phyloP scores from a whole-genome alignment of 1,140 invertebrate genomes.

The Papilio glaucus region DNA sequence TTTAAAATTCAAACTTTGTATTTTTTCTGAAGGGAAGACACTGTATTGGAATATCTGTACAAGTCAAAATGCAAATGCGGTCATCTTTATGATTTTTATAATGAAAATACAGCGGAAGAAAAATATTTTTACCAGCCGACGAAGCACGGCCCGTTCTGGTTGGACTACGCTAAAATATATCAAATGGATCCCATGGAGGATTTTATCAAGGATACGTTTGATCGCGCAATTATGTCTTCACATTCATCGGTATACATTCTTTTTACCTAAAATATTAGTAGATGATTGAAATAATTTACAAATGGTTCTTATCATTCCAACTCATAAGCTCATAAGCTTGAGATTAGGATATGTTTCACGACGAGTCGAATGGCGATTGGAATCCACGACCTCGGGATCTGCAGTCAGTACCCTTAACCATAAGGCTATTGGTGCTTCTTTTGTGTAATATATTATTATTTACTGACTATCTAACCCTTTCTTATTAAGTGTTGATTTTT shows the following conservation, averaged over 20 bases:
- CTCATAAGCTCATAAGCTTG: too few species aligned
- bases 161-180: conserved; percentile 69
- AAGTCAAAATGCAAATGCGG: conserved; percentile 70
- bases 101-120: conserved; percentile 57
- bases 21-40: conserved; percentile 57
- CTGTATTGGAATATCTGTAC: conserved; percentile 59
- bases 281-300: too few species aligned
- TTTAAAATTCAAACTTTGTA: too few species aligned
- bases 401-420: too few species aligned
- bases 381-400: too few species aligned
- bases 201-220: conserved; percentile 66
- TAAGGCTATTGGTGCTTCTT: too few species aligned
- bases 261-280: conserved; percentile 14
- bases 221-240: conserved; percentile 55
- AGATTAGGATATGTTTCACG: too few species aligned
- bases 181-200: conserved; percentile 69
- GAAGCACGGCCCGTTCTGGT: conserved; percentile 54
- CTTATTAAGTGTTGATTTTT: conserved; percentile 33
- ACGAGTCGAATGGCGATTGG: too few species aligned
- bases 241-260: conserved; percentile 54
- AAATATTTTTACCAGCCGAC: conserved; percentile 67
- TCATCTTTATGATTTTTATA: conserved; percentile 68
- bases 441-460: too few species aligned
- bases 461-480: background rate
- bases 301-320: too few species aligned